Evolutionary conservation across 2,888 invertebrate genomes (phyloP), one percentile per base, ranked within the genome.

Genomic region (Phragmatobia fuliginosa): DNA sequence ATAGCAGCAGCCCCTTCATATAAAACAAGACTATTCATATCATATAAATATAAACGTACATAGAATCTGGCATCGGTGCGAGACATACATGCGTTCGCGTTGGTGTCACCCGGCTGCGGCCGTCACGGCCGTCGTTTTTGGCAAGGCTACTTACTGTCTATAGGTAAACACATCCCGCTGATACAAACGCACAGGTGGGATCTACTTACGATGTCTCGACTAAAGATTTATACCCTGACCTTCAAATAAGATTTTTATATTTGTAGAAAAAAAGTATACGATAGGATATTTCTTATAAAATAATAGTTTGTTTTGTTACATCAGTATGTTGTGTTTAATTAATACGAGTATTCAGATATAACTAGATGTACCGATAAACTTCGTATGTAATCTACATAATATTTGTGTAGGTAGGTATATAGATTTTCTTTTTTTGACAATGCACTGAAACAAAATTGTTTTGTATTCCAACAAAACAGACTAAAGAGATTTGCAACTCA

Each of bases 111-210:
- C 79, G 75, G 68, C 63, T 72, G 62, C 65, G 66, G 68, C 62
- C 70, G 81, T 80, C 85, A 83, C 77, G 82, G 81, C 73, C 85
- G 77, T 76, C 75, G 73, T 72, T 88, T 72, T 88, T 88, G 88
- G 85, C 88, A 88, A 78, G 80, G 72, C 74, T 71, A 61, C n/a
- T 49, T 49, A 67, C 78, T 75, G 75, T 73, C 83, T 74, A 41
- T 71, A 77, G 77, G 83, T 81, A 83, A 83, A 84, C 83, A 83
- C 68, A 71, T 68, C 75, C 66, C 52, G 67, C 70, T 75, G 66
- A 73, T 67, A 74, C 58, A 69, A 67, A 70, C 62, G 38, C 73
- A 75, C 77, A 73, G 81, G 75, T 80, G 74, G 73, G 72, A 56
- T 56, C 28, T 56, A 45, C 49, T 62, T 62, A 45, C 41, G 25